Percentiles rank a stretch among this genome's conserved stretches.
phyloP scores from a whole-genome alignment of 2,113 vertebrate genomes.

The Paradoxurus hermaphroditus region DNA sequence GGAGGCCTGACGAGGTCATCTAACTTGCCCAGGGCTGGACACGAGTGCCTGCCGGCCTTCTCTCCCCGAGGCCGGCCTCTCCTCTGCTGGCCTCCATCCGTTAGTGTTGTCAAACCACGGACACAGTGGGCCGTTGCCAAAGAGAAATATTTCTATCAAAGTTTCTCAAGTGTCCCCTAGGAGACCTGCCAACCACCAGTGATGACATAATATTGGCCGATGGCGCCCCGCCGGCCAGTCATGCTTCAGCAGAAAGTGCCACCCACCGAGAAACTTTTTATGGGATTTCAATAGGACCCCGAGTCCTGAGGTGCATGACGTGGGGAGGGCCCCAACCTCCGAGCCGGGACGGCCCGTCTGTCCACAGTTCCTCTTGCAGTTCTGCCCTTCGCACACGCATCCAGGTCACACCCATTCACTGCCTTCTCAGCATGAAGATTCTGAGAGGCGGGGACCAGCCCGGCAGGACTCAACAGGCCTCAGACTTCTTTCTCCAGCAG shows the following conservation, averaged over 20 bases:
- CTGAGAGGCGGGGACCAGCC: neutral
- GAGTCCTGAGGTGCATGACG: neutral
- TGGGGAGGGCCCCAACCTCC: neutral
- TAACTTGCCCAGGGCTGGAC: neutral
- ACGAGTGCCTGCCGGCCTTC: neutral
- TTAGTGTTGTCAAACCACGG: neutral
- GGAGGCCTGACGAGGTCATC: neutral
- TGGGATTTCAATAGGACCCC: neutral
- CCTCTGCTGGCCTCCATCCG: neutral
- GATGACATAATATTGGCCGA: constrained; percentile 8
- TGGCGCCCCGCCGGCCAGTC: neutral
- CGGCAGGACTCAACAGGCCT: neutral
- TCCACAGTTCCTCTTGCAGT: neutral
- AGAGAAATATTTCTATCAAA: constrained; percentile 25
- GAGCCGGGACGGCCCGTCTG: neutral
- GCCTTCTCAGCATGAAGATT: neutral
- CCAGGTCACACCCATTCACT: neutral
- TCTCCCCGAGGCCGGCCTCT: neutral
- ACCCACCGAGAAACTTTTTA: neutral
- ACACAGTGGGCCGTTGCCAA: neutral
- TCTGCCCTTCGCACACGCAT: neutral
- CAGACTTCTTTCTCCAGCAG: neutral
- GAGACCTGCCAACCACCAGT: neutral
- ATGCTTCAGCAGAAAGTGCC: neutral
- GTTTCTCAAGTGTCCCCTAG: constrained; percentile 17